These are phyloP conservation scores for Gouania willdenowi DNA, from an alignment of 2,797 vertebrate species.

Conservation along the genomic window DNA sequence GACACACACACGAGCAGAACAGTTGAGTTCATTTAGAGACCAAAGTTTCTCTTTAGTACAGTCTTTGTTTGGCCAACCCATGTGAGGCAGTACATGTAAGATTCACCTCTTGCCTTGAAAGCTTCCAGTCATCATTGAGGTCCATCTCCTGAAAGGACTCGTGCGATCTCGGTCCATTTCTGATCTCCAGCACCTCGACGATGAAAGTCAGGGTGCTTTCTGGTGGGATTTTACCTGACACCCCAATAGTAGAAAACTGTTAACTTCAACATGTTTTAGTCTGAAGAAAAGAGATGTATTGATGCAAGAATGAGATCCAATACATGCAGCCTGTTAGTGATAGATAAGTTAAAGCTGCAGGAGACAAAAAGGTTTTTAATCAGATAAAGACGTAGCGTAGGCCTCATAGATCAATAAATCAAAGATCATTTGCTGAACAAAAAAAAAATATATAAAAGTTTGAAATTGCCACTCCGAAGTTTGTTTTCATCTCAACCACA, in stretches of 20 bases:
- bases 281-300: not conserved
- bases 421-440: no score
- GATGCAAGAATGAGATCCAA: not conserved
- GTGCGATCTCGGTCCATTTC: slow-evolving; percentile 93
- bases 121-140: slow-evolving; percentile 96
- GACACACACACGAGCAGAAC: not conserved
- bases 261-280: not conserved
- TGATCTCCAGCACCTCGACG: slow-evolving; percentile 89
- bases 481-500: no score
- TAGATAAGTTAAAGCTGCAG: no score
- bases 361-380: no score
- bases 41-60: no score
- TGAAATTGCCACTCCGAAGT: no score
- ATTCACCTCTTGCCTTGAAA: slow-evolving; percentile 89
- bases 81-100: no score
- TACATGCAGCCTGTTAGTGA: no score
- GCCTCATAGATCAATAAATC: no score
- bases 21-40: not conserved
- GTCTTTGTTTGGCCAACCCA: no score
- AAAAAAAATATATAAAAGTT: no score
- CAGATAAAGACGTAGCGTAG: no score
- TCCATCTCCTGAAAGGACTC: slow-evolving; percentile 99
- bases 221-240: slow-evolving; percentile 91
- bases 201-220: slow-evolving; percentile 92
- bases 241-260: not conserved